Evolutionary conservation across 2,797 vertebrate species (phyloP).

Genomic region (Champsocephalus gunnari): DNA sequence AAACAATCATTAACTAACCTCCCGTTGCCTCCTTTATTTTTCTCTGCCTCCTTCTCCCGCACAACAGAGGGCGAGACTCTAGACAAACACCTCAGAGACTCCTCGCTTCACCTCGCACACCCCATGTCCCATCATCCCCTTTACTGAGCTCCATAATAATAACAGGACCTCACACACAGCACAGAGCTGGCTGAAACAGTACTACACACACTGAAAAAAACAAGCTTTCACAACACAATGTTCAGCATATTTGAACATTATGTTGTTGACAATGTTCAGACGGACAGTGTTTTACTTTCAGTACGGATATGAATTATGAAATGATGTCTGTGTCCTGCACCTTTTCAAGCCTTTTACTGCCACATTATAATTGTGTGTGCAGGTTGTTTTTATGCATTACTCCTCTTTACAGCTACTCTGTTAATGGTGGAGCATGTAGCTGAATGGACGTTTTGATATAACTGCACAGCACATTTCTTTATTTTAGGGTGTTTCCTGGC

Average conservation of each 20-base stretch:
- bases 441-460: constrained; percentile 2
- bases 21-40: constrained; percentile 44
- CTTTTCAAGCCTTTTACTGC: constrained; percentile 33
- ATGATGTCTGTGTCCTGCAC: background rate
- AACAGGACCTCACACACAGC: constrained; percentile 49
- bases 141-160: constrained; percentile 40
- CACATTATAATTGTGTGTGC: constrained; percentile 17
- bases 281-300: constrained; percentile 10
- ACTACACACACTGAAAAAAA: constrained; percentile 1
- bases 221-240: constrained; percentile 7
- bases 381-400: constrained; percentile 37
- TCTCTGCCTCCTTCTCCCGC: constrained; percentile 37
- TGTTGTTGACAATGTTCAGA: constrained; percentile 18
- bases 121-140: constrained; percentile 30
- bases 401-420: constrained; percentile 3
- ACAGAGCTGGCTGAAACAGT: constrained; percentile 17
- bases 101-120: constrained; percentile 36
- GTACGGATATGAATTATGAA: constrained; percentile 5
- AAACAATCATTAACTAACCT: constrained; percentile 85
- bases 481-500: background rate
- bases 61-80: constrained; percentile 29
- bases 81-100: constrained; percentile 48
- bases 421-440: constrained; percentile 19
- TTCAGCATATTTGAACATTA: constrained; percentile 27
- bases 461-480: background rate